Evolutionary conservation across 2,113 vertebrate genomes (phyloP).

Genomic region (Phoenicopterus ruber): DNA sequence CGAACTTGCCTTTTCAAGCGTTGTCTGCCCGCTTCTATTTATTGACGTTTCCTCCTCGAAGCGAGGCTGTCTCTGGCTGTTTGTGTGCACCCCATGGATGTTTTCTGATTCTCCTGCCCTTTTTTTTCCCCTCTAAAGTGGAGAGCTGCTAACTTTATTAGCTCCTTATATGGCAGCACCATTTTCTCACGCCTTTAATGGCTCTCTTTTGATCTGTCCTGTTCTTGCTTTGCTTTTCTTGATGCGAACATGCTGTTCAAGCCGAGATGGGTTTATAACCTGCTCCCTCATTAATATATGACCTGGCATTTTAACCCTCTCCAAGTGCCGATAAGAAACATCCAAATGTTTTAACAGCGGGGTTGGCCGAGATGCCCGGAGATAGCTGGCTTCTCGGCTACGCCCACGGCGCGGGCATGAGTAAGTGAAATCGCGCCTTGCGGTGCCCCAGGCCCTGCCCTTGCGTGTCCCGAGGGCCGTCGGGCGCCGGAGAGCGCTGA

Average conservation of each 20-base stretch:
- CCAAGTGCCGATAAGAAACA: not conserved
- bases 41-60: not conserved
- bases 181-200: constrained; percentile 53
- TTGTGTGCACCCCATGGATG: not conserved
- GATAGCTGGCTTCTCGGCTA: not conserved
- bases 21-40: not conserved
- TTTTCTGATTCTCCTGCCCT: not conserved
- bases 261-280: constrained; percentile 25
- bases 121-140: not conserved
- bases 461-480: not conserved
- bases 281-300: not conserved
- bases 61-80: not conserved
- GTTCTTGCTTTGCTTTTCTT: not conserved
- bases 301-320: not conserved
- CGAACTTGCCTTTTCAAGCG: not conserved
- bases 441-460: not conserved
- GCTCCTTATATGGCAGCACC: constrained; percentile 32
- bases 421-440: not conserved
- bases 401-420: not conserved
- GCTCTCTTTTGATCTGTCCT: constrained; percentile 26
- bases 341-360: not conserved
- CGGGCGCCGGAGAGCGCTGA: not conserved
- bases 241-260: not conserved
- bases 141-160: constrained; percentile 39
- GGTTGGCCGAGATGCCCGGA: not conserved